These are phyloP conservation scores for Cisticola juncidis DNA, from an alignment of 2,113 vertebrate species.

Conservation along the genomic window DNA sequence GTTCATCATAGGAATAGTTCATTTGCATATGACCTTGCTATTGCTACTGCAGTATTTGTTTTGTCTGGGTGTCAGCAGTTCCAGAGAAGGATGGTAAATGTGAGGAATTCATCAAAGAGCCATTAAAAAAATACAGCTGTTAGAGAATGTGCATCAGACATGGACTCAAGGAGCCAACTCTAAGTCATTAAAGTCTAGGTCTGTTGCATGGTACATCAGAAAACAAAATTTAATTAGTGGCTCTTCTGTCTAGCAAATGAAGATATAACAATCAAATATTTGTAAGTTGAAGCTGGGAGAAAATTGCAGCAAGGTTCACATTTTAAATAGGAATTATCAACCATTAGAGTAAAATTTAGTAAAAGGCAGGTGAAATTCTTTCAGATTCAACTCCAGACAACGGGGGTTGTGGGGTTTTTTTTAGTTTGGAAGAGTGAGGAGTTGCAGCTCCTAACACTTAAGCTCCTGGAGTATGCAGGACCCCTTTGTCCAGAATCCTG, in stretches of 20 bases:
- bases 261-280: background rate
- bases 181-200: background rate
- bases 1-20: background rate
- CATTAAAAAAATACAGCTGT: background rate
- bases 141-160: background rate
- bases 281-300: background rate
- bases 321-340: background rate
- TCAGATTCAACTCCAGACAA: background rate
- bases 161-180: background rate
- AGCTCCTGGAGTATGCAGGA: background rate
- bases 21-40: constrained; percentile 31
- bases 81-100: background rate
- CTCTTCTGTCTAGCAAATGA: background rate
- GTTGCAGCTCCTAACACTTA: background rate
- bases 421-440: background rate
- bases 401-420: background rate
- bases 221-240: background rate
- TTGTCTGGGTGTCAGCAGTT: background rate
- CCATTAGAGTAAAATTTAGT: background rate
- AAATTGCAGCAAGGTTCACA: background rate
- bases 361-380: background rate
- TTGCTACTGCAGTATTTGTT: background rate
- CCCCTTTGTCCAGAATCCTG: background rate
- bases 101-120: background rate
- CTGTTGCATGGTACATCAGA: background rate